phyloP scores from a whole-genome alignment of 2,113 vertebrate species.

The Percina caprodes region DNA sequence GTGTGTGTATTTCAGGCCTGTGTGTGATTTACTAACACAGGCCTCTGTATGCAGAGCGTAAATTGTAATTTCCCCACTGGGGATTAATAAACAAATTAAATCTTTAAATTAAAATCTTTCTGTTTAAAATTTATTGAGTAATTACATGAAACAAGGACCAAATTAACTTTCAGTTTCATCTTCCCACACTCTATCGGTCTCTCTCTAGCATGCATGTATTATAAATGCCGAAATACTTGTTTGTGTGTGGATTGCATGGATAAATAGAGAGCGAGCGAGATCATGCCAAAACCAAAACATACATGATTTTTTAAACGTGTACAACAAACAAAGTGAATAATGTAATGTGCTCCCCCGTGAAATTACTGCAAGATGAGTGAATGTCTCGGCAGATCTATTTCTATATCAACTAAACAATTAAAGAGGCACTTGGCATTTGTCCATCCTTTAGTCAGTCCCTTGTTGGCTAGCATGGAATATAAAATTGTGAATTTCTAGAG shows the following conservation, averaged over 20 bases:
- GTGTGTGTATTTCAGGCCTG: too few relatives aligned
- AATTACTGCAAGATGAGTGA: constrained; percentile 34
- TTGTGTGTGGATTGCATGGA: constrained; percentile 1
- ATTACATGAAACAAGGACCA: constrained; percentile 20
- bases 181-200: background rate
- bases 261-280: background rate
- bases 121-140: constrained; percentile 14
- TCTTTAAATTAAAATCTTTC: too few relatives aligned
- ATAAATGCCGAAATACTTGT: background rate
- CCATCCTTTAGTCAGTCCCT: background rate
- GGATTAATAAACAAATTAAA: too few relatives aligned
- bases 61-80: too few relatives aligned
- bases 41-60: too few relatives aligned
- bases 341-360: constrained; percentile 8
- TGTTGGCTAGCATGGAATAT: background rate
- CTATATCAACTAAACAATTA: constrained; percentile 56
- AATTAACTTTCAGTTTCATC: constrained; percentile 26
- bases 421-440: constrained; percentile 25
- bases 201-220: background rate
- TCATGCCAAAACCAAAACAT: background rate
- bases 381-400: constrained; percentile 38
- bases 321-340: constrained; percentile 44
- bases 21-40: too few relatives aligned
- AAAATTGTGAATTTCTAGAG: background rate
- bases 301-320: constrained; percentile 20